Base-by-base conservation (phyloP, 2,888 invertebrate species). In the Drymonia ruficornis region DNA sequence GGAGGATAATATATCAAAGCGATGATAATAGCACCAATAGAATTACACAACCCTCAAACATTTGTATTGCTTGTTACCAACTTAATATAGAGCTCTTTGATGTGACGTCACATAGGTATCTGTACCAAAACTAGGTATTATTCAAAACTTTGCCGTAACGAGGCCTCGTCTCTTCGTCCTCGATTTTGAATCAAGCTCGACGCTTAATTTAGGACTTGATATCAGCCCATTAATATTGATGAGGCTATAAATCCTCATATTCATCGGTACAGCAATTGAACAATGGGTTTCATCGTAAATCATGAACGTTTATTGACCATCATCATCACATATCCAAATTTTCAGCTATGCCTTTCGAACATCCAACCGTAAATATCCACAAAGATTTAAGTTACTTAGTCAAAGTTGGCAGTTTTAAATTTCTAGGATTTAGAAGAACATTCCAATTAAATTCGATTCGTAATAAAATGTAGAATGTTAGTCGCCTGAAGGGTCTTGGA, bases 191-290 rank as follows among this genome's bases (percentile, higher is more conserved):
- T 34, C 19, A 34, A 43, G 3, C 18, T 31, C 13, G 12, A 28
- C 19, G 28, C 29, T 15, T 19, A 31, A 45, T 62, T 48, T 55
- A 65, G 18, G 13, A 18, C 36, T 42, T 45, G 49, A 59, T 50
- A 52, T 53, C 45, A 31, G 9, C 44, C 23, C 50, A 42, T 66
- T 53, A 66, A 66, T 66, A 66, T 66, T 66, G 55, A 66, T 66
- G 47, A 61, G 47, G 49, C 49, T 48, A 61, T 66, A 56, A 61
- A 66, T 28, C 15, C 43, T 52, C 54, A 43, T 57, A 55, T 61
- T 23, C 55, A 58, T 55, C 59, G 49, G 53, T 53, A 55, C 55
- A 55, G 52, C 12, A 19, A 16, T 16, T 44, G 44, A 23, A 23
- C 16, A 48, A 51, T 46, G 53, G 57, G 54, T 63, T 59, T 57